Base-by-base conservation (phyloP, 2,113 vertebrate genomes). In the Pseudorasbora parva region DNA sequence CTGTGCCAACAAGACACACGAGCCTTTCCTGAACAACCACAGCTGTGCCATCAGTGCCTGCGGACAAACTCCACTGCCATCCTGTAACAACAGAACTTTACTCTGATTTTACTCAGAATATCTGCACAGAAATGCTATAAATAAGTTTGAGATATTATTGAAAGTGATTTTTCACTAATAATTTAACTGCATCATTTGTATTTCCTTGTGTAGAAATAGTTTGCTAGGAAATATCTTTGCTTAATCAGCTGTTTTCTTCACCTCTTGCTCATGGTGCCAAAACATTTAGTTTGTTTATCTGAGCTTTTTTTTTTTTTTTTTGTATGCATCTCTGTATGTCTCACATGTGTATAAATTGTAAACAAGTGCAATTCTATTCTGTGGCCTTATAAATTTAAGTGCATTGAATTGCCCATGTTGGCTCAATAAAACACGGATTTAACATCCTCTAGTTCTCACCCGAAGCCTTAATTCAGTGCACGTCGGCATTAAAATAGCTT, bases 401-500 rank as follows among this genome's bases (percentile, higher is more conserved):
- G 51, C 72, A n/a, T 77, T 75, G 69, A 57, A 66, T 33, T 82
- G 85, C 72, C 59, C 17, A 56, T 25, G 51, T 90, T 89, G 84
- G 77, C 90, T 91, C 45, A 93, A 91, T 92, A 91, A 93, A 79
- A 86, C 91, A 85, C 5, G 1, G 19, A 89, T 84, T 73, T 69
- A 87, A 86, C 77, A 68, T 85, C 12, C 1, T 76, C 5, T 43
- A 3, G 21, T 66, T 30, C 62, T 66, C 27, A 33, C 27, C 62
- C 1, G 23, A 66, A 33, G 12, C 15, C 43, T 59, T 21, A 11
- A 10, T 1, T 49, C 25, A 37, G 4, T 0, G 41, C 85, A 41
- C 78, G 77, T 19, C 6, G 12, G 11, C 27, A 33, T 66, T 17
- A 54, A 54, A 8, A 7, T 54, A 21, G 17, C 17, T 54, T 49